Percentiles rank a stretch among this genome's conserved stretches.
Evolutionary conservation across 2,113 vertebrate species (phyloP).

Genomic region (Propithecus coquereli): DNA sequence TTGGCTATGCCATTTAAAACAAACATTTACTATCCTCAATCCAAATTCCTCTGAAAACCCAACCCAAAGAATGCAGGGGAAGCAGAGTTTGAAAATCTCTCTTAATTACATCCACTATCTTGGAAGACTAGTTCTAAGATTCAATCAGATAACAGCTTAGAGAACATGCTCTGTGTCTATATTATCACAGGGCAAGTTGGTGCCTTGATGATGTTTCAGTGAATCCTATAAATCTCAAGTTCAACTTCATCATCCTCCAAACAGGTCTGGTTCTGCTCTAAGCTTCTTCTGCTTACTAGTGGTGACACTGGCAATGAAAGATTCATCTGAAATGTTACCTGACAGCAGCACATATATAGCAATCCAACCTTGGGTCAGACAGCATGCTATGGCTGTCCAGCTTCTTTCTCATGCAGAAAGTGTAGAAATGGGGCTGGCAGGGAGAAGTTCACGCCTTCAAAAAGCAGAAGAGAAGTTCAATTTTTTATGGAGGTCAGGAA

Average conservation of each 20-base stretch:
- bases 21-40: not conserved
- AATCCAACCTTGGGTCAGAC: not conserved
- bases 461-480: not conserved
- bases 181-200: not conserved
- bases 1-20: not conserved
- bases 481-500: not conserved
- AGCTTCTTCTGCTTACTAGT: not conserved
- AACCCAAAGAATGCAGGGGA: not conserved
- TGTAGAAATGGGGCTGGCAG: not conserved
- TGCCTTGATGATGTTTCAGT: not conserved
- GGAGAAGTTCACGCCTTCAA: not conserved
- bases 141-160: not conserved
- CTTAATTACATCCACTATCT: not conserved
- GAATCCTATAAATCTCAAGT: not conserved
- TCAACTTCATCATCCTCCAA: not conserved
- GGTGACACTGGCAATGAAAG: not conserved
- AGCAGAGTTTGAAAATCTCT: not conserved
- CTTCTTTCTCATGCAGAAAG: not conserved
- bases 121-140: not conserved
- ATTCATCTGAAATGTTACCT: not conserved
- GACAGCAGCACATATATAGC: not conserved
- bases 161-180: not conserved
- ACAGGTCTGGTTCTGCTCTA: not conserved
- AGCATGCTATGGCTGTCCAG: not conserved
- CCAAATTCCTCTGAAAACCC: not conserved